These are phyloP conservation scores for Crocodylus rhombifer DNA, from an alignment of 2,797 vertebrate genomes.

Conservation along the genomic window DNA sequence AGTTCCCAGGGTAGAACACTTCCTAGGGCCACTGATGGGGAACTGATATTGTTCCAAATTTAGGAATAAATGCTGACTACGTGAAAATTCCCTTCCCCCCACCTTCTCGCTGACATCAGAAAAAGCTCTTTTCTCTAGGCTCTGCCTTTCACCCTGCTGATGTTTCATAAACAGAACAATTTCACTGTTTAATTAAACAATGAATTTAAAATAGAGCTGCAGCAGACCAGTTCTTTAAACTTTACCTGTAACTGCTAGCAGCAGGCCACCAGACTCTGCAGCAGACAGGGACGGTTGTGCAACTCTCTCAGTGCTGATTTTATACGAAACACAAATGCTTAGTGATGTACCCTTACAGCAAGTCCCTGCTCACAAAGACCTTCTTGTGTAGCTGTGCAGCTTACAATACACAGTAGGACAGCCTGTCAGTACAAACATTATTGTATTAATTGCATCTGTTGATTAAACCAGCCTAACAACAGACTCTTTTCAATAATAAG, in stretches of 20 bases:
- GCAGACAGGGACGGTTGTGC: slow-evolving; percentile 20
- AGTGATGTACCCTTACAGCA: background rate
- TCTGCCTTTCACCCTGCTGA: slow-evolving; percentile 32
- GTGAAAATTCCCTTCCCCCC: slow-evolving; percentile 68
- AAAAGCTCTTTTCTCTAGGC: slow-evolving; percentile 56
- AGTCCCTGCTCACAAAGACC: slow-evolving; percentile 11
- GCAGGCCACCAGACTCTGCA: background rate
- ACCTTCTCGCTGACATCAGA: slow-evolving; percentile 57
- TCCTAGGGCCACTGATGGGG: slow-evolving; percentile 34
- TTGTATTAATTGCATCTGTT: slow-evolving; percentile 54
- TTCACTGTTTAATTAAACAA: background rate
- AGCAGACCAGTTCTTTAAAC: slow-evolving; percentile 17
- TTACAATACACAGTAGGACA: slow-evolving; percentile 55
- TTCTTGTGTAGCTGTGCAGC: background rate
- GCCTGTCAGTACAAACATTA: slow-evolving; percentile 58
- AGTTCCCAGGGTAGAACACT: slow-evolving; percentile 75
- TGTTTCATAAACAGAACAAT: background rate
- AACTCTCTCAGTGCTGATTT: slow-evolving; percentile 24
- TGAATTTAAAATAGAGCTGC: slow-evolving; percentile 14
- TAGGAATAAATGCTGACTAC: slow-evolving; percentile 71
- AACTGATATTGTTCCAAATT: slow-evolving; percentile 75
- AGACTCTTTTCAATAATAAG: slow-evolving; percentile 34
- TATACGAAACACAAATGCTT: slow-evolving; percentile 19
- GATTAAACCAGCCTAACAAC: slow-evolving; percentile 30
- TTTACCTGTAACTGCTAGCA: background rate